Percentiles rank a stretch among this genome's conserved stretches.
phyloP scores from a whole-genome alignment of 2,113 vertebrate species.

The Corapipo altera region DNA sequence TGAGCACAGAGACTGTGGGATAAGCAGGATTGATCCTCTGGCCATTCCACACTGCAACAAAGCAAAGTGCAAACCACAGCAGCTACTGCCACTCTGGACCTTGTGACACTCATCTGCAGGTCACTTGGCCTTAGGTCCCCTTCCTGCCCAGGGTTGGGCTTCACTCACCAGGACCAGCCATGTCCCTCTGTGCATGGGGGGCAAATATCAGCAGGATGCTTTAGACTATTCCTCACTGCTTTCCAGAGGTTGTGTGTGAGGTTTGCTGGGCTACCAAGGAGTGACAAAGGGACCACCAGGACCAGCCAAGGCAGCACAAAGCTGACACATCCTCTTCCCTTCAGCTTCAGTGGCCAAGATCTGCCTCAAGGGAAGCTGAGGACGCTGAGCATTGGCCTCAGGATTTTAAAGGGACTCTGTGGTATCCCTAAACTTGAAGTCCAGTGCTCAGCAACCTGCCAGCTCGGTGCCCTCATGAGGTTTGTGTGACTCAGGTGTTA shows the following conservation, averaged over 20 bases:
- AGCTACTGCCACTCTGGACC: background rate
- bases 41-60: background rate
- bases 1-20: rapidly evolving
- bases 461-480: rapidly evolving
- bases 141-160: background rate
- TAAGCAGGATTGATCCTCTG: background rate
- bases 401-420: background rate
- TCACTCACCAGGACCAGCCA: background rate
- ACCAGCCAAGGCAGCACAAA: rapidly evolving
- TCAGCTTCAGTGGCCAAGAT: background rate
- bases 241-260: background rate
- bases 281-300: background rate
- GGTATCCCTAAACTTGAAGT: background rate
- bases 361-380: background rate
- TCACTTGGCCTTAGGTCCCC: background rate
- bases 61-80: background rate
- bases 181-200: rapidly evolving
- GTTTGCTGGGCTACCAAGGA: background rate
- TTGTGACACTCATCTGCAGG: background rate
- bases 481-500: background rate
- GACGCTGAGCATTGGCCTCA: rapidly evolving
- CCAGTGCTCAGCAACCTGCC: background rate
- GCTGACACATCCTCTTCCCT: background rate
- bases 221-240: background rate
- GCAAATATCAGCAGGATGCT: background rate